Conservation (phyloP, 2,797 vertebrate genomes). For the Craterocephalus amniculus region DNA sequence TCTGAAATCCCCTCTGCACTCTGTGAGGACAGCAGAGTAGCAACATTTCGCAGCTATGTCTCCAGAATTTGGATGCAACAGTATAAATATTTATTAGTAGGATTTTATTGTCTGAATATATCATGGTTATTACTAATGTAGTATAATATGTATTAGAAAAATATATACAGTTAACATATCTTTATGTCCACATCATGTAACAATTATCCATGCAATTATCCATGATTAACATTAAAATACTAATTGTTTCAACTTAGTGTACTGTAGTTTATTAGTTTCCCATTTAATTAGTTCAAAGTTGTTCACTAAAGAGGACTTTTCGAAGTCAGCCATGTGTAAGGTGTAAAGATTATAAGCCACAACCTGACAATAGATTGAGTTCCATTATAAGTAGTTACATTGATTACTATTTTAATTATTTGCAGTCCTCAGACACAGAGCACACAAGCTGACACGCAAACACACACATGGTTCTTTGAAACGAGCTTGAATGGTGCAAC, state of each 20-base stretch:
- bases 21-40: constrained; percentile 14
- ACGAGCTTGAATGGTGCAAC: constrained; percentile 38
- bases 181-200: background rate
- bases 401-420: constrained; percentile 32
- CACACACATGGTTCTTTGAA: constrained; percentile 3
- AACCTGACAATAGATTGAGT: constrained; percentile 9
- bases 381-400: constrained; percentile 27
- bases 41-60: background rate
- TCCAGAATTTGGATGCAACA: background rate
- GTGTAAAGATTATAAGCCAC: constrained; percentile 3
- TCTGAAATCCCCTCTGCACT: constrained; percentile 27
- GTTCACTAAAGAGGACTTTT: constrained; percentile 5
- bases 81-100: background rate
- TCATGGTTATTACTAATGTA: background rate
- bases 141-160: background rate
- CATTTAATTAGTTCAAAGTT: constrained; percentile 12
- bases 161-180: background rate
- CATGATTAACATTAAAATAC: background rate
- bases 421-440: constrained; percentile 27
- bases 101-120: background rate
- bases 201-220: background rate
- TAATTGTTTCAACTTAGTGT: background rate
- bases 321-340: background rate
- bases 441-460: background rate
- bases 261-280: background rate